Percentiles rank a stretch among this genome's conserved stretches.
Conservation (phyloP, 2,888 invertebrate genomes). For the Laspeyria flexula region DNA sequence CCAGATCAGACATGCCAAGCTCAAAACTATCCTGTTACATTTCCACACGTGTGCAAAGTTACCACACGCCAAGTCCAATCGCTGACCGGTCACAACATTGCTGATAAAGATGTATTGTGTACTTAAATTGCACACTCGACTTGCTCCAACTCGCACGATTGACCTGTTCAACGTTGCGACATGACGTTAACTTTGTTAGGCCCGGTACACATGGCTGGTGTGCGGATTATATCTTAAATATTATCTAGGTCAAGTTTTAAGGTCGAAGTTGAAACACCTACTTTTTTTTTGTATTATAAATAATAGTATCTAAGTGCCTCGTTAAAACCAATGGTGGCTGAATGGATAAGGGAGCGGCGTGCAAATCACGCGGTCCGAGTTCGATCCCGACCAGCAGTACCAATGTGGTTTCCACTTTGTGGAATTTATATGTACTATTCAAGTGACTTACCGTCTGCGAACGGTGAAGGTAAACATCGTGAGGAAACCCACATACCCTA, state of each 20-base stretch:
- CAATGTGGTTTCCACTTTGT: too few species aligned
- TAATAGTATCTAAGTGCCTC: too few species aligned
- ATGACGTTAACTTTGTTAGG: constrained; percentile 37
- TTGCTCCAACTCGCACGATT: constrained; percentile 58
- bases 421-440: too few species aligned
- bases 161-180: constrained; percentile 69
- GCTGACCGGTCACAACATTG: constrained; percentile 32
- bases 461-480: too few species aligned
- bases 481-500: too few species aligned
- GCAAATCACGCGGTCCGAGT: too few species aligned
- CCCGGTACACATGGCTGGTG: constrained; percentile 39
- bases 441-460: too few species aligned
- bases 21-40: constrained; percentile 28
- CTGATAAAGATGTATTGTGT: constrained; percentile 49
- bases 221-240: neutral
- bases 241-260: constrained; percentile 1
- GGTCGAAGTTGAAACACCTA: too few species aligned
- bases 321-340: too few species aligned
- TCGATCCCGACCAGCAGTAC: too few species aligned
- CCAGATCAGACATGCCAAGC: neutral
- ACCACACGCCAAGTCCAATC: constrained; percentile 41
- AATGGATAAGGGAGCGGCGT: too few species aligned
- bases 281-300: too few species aligned
- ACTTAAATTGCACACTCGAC: constrained; percentile 41
- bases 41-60: constrained; percentile 40